Conservation (phyloP, 2,113 vertebrate species). For the Cricetomys ansorgei region DNA sequence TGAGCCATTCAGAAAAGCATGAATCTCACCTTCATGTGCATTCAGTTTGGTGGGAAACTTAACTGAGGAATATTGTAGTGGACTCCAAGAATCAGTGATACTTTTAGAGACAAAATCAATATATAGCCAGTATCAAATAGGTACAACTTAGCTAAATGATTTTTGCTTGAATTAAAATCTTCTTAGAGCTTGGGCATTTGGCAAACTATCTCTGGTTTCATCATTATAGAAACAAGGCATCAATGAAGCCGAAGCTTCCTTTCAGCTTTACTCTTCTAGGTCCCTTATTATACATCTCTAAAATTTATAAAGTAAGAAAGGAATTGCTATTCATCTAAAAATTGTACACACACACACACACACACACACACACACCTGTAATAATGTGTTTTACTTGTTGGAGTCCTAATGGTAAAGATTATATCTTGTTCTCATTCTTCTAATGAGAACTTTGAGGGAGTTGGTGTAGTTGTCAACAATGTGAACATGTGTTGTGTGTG, state of each 20-base stretch:
- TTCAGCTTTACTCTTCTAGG: background rate
- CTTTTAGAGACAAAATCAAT: conserved; percentile 34
- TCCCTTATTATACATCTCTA: background rate
- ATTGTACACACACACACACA: background rate
- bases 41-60: background rate
- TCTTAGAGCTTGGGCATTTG: background rate
- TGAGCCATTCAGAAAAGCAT: background rate
- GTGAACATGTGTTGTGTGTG: background rate
- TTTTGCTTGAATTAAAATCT: conserved; percentile 32
- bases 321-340: background rate
- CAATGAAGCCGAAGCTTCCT: background rate
- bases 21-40: background rate
- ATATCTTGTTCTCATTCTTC: background rate
- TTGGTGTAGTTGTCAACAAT: background rate
- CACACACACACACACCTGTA: background rate
- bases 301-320: background rate
- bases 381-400: background rate
- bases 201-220: background rate
- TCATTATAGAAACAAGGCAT: conserved; percentile 5
- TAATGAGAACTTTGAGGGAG: background rate
- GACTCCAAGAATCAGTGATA: background rate
- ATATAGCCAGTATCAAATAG: background rate
- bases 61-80: background rate
- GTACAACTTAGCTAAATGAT: background rate
- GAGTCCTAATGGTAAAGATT: background rate